Percentiles rank a stretch among this genome's conserved stretches.
phyloP scores from a whole-genome alignment of 2,113 vertebrate genomes.

The Vombatus ursinus region DNA sequence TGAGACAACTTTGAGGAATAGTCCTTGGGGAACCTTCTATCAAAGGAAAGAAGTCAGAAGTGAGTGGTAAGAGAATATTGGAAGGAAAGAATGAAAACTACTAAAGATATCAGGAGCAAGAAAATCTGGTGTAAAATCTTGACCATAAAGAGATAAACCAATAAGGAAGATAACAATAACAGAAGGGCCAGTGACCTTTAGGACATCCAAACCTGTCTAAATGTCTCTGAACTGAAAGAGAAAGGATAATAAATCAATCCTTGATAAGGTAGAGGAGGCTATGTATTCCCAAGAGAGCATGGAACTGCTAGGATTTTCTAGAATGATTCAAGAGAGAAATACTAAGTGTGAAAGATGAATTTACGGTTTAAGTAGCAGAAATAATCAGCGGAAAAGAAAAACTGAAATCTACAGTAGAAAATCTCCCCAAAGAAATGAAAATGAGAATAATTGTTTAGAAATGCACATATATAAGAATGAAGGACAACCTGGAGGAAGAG shows the following conservation, averaged over 20 bases:
- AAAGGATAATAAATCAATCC: not conserved
- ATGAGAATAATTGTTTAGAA: no score
- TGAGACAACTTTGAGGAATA: not conserved
- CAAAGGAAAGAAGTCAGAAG: not conserved
- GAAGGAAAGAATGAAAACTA: not conserved
- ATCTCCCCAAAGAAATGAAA: not conserved
- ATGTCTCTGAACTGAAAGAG: not conserved
- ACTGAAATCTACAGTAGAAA: not conserved
- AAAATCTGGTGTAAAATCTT: not conserved
- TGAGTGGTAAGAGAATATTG: not conserved
- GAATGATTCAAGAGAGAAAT: not conserved
- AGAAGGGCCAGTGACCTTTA: not conserved
- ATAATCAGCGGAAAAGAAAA: not conserved
- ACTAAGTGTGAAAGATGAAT: not conserved
- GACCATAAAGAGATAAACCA: not conserved
- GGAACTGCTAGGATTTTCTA: not conserved
- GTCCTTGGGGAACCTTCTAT: not conserved
- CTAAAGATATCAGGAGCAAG: not conserved
- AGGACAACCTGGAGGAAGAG: no score
- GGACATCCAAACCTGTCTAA: not conserved
- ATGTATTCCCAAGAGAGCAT: not conserved
- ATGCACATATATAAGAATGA: no score
- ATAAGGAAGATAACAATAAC: not conserved
- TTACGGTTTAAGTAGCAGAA: not conserved
- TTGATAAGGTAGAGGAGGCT: no score